phyloP scores from a whole-genome alignment of 2,113 vertebrate species.

The Ibidorhyncha struthersii region DNA sequence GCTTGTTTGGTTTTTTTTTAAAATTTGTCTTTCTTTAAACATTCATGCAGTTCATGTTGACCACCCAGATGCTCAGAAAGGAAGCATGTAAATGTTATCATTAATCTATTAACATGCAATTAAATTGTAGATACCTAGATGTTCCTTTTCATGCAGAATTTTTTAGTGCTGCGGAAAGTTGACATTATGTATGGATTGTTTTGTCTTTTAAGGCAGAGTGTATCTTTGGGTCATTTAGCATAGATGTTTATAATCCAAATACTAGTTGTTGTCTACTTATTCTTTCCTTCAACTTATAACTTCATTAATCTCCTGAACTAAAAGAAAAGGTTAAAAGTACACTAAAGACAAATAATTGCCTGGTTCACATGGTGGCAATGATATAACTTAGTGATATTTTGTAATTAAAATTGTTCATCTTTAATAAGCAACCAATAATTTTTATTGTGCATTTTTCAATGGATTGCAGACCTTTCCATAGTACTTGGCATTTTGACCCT shows the following conservation, averaged over 20 bases:
- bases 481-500: not conserved
- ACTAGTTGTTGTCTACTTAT: not conserved
- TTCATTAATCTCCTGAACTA: not conserved
- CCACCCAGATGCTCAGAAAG: not conserved
- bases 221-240: not conserved
- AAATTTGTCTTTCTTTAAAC: not conserved
- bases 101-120: not conserved
- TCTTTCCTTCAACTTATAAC: not conserved
- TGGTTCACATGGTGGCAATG: not conserved
- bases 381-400: not conserved
- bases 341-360: not conserved
- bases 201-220: not conserved
- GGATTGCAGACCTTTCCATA: not conserved
- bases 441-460: not conserved
- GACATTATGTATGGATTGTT: not conserved
- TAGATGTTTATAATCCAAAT: not conserved
- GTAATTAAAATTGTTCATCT: not conserved
- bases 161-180: not conserved
- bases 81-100: not conserved
- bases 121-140: not conserved
- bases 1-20: not conserved
- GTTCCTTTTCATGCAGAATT: not conserved
- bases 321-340: not conserved
- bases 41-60: not conserved
- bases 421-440: not conserved